Conservation (phyloP, 2,888 invertebrate species). For the Lucinisca nassula region DNA sequence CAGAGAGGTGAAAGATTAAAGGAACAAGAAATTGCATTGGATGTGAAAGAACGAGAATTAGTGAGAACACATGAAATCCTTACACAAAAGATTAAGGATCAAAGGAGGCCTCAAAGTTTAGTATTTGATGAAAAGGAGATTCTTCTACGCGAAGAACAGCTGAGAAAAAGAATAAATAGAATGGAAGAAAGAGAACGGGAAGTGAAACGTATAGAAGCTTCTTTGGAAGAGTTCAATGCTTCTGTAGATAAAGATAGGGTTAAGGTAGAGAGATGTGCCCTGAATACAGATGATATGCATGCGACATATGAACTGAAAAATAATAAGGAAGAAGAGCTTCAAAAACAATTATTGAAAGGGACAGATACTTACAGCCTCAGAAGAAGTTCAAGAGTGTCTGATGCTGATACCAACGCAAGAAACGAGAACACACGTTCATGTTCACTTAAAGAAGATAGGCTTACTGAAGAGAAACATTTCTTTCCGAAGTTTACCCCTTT, state of each 20-base stretch:
- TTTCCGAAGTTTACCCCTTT: neutral
- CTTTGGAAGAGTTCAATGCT: neutral
- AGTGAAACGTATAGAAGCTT: neutral
- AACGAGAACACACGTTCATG: neutral
- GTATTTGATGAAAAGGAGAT: neutral
- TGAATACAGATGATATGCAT: neutral
- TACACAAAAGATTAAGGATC: neutral
- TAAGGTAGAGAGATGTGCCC: neutral
- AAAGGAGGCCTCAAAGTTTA: neutral
- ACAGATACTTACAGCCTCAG: neutral
- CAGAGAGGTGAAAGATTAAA: neutral
- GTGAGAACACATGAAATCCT: neutral
- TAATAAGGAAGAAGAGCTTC: neutral
- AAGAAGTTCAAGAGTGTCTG: neutral
- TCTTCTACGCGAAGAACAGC: neutral
- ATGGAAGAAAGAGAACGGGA: neutral
- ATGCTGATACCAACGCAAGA: neutral
- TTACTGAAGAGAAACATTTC: neutral
- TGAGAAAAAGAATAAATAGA: neutral
- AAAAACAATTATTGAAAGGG: neutral
- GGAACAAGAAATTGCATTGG: neutral
- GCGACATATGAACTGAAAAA: neutral
- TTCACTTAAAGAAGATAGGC: neutral
- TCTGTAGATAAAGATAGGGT: neutral
- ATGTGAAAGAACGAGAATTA: neutral